Base-by-base conservation (phyloP, 2,888 invertebrate genomes). In the Aplocera efformata region DNA sequence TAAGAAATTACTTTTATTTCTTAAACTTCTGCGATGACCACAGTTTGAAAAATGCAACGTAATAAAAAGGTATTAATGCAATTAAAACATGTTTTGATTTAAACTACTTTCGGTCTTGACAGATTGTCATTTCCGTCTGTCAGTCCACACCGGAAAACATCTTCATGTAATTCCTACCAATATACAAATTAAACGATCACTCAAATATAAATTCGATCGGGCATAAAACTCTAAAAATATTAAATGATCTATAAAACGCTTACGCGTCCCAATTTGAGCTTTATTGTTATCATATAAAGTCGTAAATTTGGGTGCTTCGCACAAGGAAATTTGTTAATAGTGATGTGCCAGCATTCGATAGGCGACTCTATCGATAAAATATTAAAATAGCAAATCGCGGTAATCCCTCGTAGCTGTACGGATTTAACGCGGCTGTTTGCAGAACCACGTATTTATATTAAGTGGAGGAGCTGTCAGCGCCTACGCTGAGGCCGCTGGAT, bases 381-480 rank as follows among this genome's bases (percentile, higher is more conserved):
- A 47, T 63, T 82, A 81, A 74, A 82, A 76, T 72, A 70, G 69
- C 62, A 68, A 74, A 60, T 83, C 63, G 72, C 60, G 70, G 59
- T 74, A 68, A 68, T 69, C 67, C 63, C 57, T 43, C 51, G 63
- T 65, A 68, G 68, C 65, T 67, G 72, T 64, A 69, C 72, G 70
- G 75, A 83, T 82, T 82, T 84, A 85, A 79, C 72, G 74, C 73
- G 72, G 67, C 72, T 72, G 82, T 83, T 79, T 76, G 74, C 67
- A 78, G 78, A 69, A 70, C 77, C 72, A 72, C 74, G 79, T 84
- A 84, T 88, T 84, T 86, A 86, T 88, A 86, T 85, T 82, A 84
- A 84, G 86, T 85, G 81, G 84, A 71, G 75, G 63, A 80, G 79
- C 84, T 84, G 83, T 86, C 84, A 78, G 79, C 86, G 74, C 84